Base-by-base conservation (phyloP, 1,140 invertebrate genomes). In the Gerris buenoi region DNA sequence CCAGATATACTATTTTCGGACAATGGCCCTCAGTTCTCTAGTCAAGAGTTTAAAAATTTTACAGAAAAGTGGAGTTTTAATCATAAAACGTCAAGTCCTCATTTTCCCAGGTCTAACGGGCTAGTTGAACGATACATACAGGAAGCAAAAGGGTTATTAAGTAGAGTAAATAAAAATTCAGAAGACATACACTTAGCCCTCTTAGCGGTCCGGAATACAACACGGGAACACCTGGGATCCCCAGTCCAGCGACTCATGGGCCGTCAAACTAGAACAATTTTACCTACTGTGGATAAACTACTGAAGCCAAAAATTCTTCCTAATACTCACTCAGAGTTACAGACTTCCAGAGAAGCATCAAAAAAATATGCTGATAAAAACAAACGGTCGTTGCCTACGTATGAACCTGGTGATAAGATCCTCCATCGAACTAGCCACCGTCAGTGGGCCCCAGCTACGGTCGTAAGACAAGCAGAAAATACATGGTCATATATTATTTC, bases 91-190 rank as follows among this genome's bases (percentile, higher is more conserved):
- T 65, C 64, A 22, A 66, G 64, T 46, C 33, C 33, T 46, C 33
- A 65, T 26, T 65, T 65, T 58, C 68, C 68, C 27, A 27, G 59
- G 26, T 67, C 59, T 60, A 69, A 69, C 61, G 68, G 68, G 2
- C 56, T 68, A 28, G 66, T 65, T 18, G 68, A 69, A 26, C 27
- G 68, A 2, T 68, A 68, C 27, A 66, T 69, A 1, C 68, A 69
- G 27, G 61, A 68, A 58, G 61, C 70, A 5, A 71, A 70, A 61
- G 46, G 25, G n/a, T 58, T 46, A 5, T 15, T 66, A 33, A 27
- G 22, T 57, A 66, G 46, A 46, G 33, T 14, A 23, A 3, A 22
- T 14, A 62, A 60, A n/a, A 33, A 66, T 25, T 22, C 13, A 15
- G 5, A 27, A 62, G 65, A 66, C 25, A 62, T 66, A 5, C 25